Percentiles rank a stretch among this genome's conserved stretches.
phyloP scores from a whole-genome alignment of 1,140 invertebrate genomes.

The Conus ventricosus region DNA sequence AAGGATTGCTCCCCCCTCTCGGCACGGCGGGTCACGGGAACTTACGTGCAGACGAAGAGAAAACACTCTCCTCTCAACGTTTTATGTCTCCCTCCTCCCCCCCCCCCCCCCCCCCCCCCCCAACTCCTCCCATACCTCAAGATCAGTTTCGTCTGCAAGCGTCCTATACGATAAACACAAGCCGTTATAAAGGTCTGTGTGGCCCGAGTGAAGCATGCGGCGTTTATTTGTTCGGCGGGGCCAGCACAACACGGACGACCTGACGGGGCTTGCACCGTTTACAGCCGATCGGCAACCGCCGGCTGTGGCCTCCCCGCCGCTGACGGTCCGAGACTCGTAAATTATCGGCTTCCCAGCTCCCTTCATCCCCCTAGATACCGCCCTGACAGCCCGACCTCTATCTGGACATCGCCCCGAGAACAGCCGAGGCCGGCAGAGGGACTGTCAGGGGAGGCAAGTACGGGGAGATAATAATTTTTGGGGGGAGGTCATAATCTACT shows the following conservation, averaged over 20 bases:
- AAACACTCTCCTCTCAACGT: background rate
- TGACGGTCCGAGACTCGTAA: background rate
- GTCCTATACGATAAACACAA: background rate
- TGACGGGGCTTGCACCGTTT: background rate
- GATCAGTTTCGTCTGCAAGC: background rate
- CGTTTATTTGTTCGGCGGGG: constrained; percentile 21
- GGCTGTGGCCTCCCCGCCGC: background rate
- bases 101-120: too few relatives aligned
- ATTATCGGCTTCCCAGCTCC: background rate
- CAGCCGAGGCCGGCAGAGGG: background rate
- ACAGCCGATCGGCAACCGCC: background rate
- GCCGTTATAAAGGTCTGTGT: background rate
- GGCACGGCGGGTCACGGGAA: background rate
- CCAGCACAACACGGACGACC: background rate
- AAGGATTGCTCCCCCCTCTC: background rate
- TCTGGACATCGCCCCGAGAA: background rate
- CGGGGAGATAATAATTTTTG: too few relatives aligned
- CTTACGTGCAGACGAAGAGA: background rate
- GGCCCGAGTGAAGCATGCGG: background rate
- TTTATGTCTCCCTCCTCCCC: background rate
- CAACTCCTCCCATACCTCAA: background rate
- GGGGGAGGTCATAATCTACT: too few relatives aligned
- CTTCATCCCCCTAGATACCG: background rate
- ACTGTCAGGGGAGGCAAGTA: background rate
- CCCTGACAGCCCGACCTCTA: background rate